Evolutionary conservation across 2,888 invertebrate genomes (phyloP), one percentile per base, ranked within the genome.

Genomic region (Phlogophora meticulosa): DNA sequence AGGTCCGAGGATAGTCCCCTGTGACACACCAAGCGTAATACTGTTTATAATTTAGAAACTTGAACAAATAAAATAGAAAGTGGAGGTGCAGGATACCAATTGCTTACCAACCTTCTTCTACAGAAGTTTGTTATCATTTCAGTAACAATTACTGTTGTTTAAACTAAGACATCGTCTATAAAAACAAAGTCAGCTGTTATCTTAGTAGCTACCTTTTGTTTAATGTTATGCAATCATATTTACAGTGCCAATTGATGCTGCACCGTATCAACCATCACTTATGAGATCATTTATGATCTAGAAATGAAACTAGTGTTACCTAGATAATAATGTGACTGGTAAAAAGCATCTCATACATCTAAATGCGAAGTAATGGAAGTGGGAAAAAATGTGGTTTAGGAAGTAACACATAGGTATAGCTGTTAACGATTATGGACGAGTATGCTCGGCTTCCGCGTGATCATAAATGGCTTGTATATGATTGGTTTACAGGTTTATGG

Each of bases 371-470:
- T 43, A 7, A 22, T 58, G 20, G 58, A 49, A 49, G 15, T 46
- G 20, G 38, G 2, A 20, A 73, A 77, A 74, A 70, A 69, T 52
- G 43, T 17, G 15, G 57, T 65, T 65, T 73, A 62, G 79, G 64
- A 77, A 78, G 59, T 75, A 61, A 53, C 38, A 69, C 58, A 58
- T 48, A 59, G 2, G 11, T 15, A 42, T 36, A 42, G 48, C 28
- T 57, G 52, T 57, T 10, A 55, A 74, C 43, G 46, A 60, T 71
- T 71, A 65, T 51, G 57, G 61, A 10, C 34, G 15, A 40, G 49
- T 9, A 42, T 46, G 62, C 49, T 46, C 3, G 0, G 15, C 38
- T 78, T 75, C 78, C 73, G 55, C 34, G 40, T 77, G 48, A 56
- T 74, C 53, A 46, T 55, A 58, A 38, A 66, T 40, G 42, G 22